phyloP scores from a whole-genome alignment of 2,113 vertebrate genomes.

The Catharus fuscescens region DNA sequence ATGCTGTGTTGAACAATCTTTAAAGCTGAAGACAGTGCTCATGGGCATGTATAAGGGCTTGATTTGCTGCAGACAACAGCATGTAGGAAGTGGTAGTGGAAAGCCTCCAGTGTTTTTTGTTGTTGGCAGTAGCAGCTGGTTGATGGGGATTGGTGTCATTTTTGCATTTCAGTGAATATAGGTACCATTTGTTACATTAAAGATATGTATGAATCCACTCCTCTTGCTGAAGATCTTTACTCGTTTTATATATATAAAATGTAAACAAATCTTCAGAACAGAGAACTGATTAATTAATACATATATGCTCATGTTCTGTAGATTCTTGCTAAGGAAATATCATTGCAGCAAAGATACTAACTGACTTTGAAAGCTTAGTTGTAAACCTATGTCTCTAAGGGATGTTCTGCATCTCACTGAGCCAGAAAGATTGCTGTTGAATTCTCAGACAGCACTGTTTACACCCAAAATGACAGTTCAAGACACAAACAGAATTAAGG shows the following conservation, averaged over 20 bases:
- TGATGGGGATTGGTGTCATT: neutral
- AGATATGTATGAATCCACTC: neutral
- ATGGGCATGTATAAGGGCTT: neutral
- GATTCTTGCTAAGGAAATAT: neutral
- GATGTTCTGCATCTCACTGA: neutral
- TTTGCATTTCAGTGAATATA: neutral
- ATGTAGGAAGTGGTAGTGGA: neutral
- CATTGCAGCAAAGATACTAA: conserved; percentile 13
- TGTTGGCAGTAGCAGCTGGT: neutral
- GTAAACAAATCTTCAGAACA: neutral
- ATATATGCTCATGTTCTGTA: neutral
- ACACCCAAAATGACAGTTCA: neutral
- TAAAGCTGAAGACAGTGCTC: neutral
- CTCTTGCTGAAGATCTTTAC: neutral
- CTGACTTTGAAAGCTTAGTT: conserved; percentile 18
- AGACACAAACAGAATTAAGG: neutral
- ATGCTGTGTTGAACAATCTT: neutral
- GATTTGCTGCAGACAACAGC: neutral
- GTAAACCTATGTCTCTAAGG: neutral
- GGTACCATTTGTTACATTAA: neutral
- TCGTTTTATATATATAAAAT: neutral
- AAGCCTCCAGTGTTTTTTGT: neutral
- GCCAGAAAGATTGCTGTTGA: neutral
- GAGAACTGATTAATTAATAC: neutral
- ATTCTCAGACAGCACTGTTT: neutral